Conservation (phyloP, 2,797 vertebrate species). For the Epinephelus malabaricus region DNA sequence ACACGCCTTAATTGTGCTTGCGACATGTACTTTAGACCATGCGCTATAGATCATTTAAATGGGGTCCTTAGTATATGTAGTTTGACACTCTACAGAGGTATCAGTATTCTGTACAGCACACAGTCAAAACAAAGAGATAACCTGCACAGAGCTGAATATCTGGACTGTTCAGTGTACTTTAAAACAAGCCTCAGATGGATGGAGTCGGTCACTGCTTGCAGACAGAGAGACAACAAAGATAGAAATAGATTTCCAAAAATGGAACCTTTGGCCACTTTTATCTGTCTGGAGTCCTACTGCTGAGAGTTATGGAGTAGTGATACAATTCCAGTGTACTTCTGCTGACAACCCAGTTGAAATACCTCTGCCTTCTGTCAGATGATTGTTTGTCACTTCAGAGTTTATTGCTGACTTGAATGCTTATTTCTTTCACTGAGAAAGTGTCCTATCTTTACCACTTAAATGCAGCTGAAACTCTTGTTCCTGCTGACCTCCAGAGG, state of each 20-base stretch:
- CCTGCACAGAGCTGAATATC: not conserved
- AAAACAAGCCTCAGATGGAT: conserved; percentile 11
- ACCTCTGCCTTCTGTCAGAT: not conserved
- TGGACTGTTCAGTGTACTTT: conserved; percentile 1
- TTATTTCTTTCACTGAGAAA: no score
- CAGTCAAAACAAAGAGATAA: conserved; percentile 5
- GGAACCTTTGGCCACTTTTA: not conserved
- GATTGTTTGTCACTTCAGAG: not conserved
- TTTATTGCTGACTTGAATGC: no score
- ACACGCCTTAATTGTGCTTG: no score
- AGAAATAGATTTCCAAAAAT: conserved; percentile 12
- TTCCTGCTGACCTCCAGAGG: no score
- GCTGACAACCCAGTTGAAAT: not conserved
- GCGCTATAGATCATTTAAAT: no score
- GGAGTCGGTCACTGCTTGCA: conserved; percentile 1
- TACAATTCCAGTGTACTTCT: not conserved
- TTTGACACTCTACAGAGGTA: not conserved
- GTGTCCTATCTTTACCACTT: no score
- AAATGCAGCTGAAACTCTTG: no score
- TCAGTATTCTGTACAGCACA: not conserved
- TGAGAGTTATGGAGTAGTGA: not conserved
- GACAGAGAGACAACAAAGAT: not conserved
- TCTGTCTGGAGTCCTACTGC: not conserved
- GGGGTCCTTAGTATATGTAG: not conserved
- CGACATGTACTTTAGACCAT: no score